Evolutionary conservation across 1,140 invertebrate species (phyloP), one percentile per base, ranked within the genome.

Genomic region (Chionoecetes opilio): DNA sequence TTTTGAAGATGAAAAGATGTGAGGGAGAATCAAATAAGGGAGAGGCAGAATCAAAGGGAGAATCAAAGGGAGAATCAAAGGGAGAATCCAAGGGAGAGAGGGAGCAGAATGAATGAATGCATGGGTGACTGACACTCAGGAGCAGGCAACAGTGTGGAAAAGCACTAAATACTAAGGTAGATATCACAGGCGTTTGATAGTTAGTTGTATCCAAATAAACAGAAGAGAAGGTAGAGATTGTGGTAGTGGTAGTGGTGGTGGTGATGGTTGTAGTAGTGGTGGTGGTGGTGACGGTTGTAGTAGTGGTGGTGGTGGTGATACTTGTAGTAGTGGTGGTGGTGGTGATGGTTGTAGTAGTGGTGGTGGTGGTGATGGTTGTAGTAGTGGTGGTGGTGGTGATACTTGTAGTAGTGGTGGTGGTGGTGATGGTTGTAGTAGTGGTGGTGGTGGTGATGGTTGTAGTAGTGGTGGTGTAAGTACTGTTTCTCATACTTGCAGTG

Each of bases 101-200:
- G 41, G 63, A 1, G 21, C 21, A 75, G n/a, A n/a, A 75, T 0
- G 8, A 21, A 75, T 1, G 63, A 21, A 75, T 21, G 63, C 21
- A 75, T n/a, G 63, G 63, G 63, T 5, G 21, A 75, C 63, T 75
- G 31, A 93, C 75, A 75, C 84, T 85, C 82, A 82, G 37, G 11
- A 87, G 53, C 82, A 94, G 89, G 53, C 88, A 86, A 38, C 29
- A 94, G 35, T 90, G 89, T 85, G 34, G 34, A 34, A 46, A 53
- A 86, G 82, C 38, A 34, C 88, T 85, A 90, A 95, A 82, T 93
- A 88, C 92, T 63, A 92, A 87, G 85, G 53, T 63, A 86, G 94
- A 95, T 17, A 91, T 89, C 91, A 93, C 41, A 93, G 91, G 53
- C 82, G 90, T 21, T 9, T 82, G 46, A 91, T 92, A 29, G 94